Evolutionary conservation across 2,113 vertebrate species (phyloP), one percentile per base, ranked within the genome.

Genomic region (Pomatorhinus ruficollis): DNA sequence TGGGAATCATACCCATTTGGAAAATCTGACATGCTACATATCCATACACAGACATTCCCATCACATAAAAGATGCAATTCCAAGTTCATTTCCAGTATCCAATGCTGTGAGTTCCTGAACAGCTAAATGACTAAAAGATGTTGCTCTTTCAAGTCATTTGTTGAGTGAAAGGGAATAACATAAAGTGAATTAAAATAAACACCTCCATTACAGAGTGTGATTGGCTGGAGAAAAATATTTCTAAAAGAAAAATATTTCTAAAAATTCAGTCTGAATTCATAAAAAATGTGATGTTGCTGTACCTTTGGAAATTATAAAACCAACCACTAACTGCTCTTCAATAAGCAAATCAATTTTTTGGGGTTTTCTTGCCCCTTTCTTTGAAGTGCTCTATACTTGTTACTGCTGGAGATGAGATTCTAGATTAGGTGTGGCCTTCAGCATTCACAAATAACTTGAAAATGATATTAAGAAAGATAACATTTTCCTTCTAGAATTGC

Each of bases 281-380:
- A 21, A 78, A 66, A 82, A 64, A 45, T 12, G 23, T 35, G n/a
- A 72, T 35, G 35, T 14, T 83, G 6, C 59, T 68, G 3, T 44
- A 24, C 39, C 31, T 77, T 92, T 44, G 83, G 24, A 68, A 91
- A 33, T 9, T 21, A 33, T 35, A 53, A 89, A 87, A 31, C 45
- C 10, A 44, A 20, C 57, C 31, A 44, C 37, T 44, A 65, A 69
- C 20, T 63, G 27, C 31, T 71, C 47, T 66, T 86, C 25, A n/a
- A 8, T 27, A 60, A 61, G 9, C 11, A 65, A 76, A 70, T 15
- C 0, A 0, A 35, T 83, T 49, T 39, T 39, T 39, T 39, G 10
- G 37, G 3, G 21, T 22, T 84, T 61, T 78, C n/a, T 74, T 66
- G 50, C 20, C 16, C 16, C 27, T 89, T 63, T 49, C 45, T 71